These are phyloP conservation scores for Drosophila nigricruria DNA, from an alignment of 2,888 invertebrate species.

Conservation along the genomic window DNA sequence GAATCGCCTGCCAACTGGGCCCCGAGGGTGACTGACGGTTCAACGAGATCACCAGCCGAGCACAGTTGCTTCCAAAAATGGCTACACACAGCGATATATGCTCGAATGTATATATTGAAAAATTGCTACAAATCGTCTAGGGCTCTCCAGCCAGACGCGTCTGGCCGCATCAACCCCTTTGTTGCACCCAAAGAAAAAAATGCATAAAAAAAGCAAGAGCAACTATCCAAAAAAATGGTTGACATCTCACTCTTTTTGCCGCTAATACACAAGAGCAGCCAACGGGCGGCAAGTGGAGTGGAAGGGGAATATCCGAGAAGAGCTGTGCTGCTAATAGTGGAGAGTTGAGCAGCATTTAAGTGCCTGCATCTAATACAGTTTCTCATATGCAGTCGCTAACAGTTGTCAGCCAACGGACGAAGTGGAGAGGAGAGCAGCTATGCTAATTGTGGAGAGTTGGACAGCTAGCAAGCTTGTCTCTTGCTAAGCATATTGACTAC, in stretches of 20 bases:
- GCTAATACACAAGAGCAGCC: constrained; percentile 62
- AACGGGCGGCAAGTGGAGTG: constrained; percentile 3
- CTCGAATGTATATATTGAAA: constrained; percentile 7
- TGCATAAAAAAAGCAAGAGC: constrained; percentile 62
- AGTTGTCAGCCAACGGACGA: background rate
- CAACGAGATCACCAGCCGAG: constrained; percentile 59
- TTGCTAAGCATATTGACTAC: background rate
- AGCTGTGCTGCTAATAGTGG: background rate
- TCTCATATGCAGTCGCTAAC: background rate
- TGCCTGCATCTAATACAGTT: constrained; percentile 2
- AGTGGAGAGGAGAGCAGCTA: background rate
- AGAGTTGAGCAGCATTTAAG: constrained; percentile 13
- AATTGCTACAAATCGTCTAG: constrained; percentile 72
- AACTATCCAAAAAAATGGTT: constrained; percentile 81
- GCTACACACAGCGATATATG: constrained; percentile 65
- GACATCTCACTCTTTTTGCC: constrained; percentile 66
- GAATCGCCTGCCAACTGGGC: constrained; percentile 47
- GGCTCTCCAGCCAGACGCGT: constrained; percentile 38
- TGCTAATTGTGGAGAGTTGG: background rate
- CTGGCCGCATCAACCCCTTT: constrained; percentile 63
- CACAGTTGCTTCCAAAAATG: constrained; percentile 60
- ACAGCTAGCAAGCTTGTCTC: background rate
- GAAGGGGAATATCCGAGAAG: background rate
- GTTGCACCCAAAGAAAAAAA: constrained; percentile 55
- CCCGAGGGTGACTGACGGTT: constrained; percentile 54